A percentile compares a stretch with the other conserved stretches of the same genome.
Evolutionary conservation across 2,888 invertebrate species (phyloP).

Genomic region (Agrochola litura): DNA sequence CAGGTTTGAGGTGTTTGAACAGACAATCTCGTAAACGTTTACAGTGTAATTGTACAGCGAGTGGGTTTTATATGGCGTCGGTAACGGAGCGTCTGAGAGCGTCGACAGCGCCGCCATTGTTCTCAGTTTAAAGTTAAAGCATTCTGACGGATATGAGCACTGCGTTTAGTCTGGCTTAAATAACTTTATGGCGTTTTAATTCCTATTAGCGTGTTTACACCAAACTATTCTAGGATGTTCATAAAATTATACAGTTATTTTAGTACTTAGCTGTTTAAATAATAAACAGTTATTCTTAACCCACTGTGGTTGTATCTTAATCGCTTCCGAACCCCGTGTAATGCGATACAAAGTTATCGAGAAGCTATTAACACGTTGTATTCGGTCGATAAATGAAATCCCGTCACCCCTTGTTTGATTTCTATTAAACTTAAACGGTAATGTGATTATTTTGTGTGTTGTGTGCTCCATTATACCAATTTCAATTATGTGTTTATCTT

Average conservation of each 20-base stretch:
- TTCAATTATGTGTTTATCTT: slow-evolving; percentile 13
- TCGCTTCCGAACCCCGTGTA: slow-evolving; percentile 63
- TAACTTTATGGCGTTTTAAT: slow-evolving; percentile 45
- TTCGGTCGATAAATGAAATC: slow-evolving; percentile 71
- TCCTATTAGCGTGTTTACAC: slow-evolving; percentile 40
- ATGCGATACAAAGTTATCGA: slow-evolving; percentile 68
- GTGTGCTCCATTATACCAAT: slow-evolving; percentile 13
- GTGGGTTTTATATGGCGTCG: slow-evolving; percentile 54
- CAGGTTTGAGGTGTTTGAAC: slow-evolving; percentile 56
- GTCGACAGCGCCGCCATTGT: slow-evolving; percentile 69
- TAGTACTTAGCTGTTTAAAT: slow-evolving; percentile 4
- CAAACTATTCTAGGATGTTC: slow-evolving; percentile 20
- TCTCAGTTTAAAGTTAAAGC: slow-evolving; percentile 68
- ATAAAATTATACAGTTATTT: slow-evolving; percentile 37
- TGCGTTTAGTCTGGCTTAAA: slow-evolving; percentile 50
- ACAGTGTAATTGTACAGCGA: slow-evolving; percentile 57
- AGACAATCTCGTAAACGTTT: slow-evolving; percentile 64
- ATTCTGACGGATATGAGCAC: slow-evolving; percentile 66
- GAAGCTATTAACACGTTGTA: slow-evolving; percentile 69
- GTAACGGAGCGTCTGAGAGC: slow-evolving; percentile 45
- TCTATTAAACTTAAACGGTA: slow-evolving; percentile 49
- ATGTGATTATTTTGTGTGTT: slow-evolving; percentile 45
- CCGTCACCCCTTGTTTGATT: slow-evolving; percentile 64
- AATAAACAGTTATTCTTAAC: slow-evolving; percentile 27
- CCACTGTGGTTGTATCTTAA: slow-evolving; percentile 55